Evolutionary conservation across 2,888 invertebrate genomes (phyloP), one percentile per base, ranked within the genome.

Genomic region (Zelleria hepariella): DNA sequence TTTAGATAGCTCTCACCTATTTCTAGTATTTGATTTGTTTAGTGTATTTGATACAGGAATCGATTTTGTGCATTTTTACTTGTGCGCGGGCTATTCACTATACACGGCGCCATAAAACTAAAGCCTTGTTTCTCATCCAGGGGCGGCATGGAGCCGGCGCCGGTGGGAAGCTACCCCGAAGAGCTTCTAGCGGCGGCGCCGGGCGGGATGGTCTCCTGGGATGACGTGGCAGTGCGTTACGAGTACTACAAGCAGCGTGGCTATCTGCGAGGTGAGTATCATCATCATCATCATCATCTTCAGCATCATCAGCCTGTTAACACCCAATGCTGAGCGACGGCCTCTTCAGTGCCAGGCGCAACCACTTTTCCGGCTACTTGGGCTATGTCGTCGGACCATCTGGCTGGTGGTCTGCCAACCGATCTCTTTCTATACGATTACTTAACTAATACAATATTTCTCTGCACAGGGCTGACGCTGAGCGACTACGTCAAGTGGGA

Each of bases 401-500:
- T 32, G 10, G n/a, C 15, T 48, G 48, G 15, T 10, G 48, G 18
- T 48, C 32, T 5, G 6, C 10, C 47, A 57, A 42, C 32, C 57
- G 4, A 21, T 4, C 5, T 52, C 4, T 21, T 52, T 52, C 15
- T 5, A 51, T 5, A 8, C 8, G 26, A 5, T 4, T 5, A 32
- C 32, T 32, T 7, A 1, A 32, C 3, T 4, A 3, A 15, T 15
- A 15, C 10, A 1, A 6, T 25, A 18, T 55, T 55, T 48, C 15
- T 5, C 10, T 49, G 47, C 59, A 6, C 77, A 86, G 88, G 88
- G 56, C 86, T 95, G 24, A 91, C 92, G 0, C 87, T 95, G 27
- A 92, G 95, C 68, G 96, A 96, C 79, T 96, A 96, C 76, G 92
- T 96, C 62, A 96, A 96, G 78, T 96, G 96, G 96, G 96, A 96